Evolutionary conservation across 2,113 vertebrate species (phyloP).

Genomic region (Alectura lathami): DNA sequence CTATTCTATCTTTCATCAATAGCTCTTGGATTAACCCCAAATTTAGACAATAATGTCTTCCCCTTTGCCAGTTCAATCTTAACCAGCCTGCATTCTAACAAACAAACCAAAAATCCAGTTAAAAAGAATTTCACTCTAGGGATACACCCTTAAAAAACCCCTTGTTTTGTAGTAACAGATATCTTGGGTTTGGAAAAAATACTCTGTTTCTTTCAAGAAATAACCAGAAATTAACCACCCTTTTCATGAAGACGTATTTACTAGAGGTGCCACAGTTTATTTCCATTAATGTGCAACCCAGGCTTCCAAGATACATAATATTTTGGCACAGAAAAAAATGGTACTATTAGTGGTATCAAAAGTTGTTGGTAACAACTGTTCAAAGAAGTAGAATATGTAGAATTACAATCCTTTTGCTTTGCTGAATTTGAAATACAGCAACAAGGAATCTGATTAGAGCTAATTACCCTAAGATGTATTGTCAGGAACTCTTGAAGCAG

Average conservation of each 20-base stretch:
- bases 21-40: not conserved
- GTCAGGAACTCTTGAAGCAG: constrained; percentile 5
- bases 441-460: not conserved
- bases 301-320: not conserved
- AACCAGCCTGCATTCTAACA: not conserved
- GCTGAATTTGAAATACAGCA: not conserved
- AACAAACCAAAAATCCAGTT: not conserved
- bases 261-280: not conserved
- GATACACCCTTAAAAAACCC: not conserved
- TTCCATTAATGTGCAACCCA: not conserved
- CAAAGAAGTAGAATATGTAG: not conserved
- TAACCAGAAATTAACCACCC: not conserved
- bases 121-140: not conserved
- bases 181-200: not conserved
- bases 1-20: not conserved
- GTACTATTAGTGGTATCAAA: not conserved
- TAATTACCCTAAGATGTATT: not conserved
- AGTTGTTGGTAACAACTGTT: not conserved
- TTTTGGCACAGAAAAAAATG: not conserved
- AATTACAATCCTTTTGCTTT: not conserved
- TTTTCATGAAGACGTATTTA: not conserved
- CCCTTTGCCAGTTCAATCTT: not conserved
- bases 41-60: not conserved
- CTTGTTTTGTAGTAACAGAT: not conserved
- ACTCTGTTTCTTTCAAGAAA: not conserved